Evolutionary conservation across 2,888 invertebrate species (phyloP).

Genomic region (Nephrotoma flavescens): DNA sequence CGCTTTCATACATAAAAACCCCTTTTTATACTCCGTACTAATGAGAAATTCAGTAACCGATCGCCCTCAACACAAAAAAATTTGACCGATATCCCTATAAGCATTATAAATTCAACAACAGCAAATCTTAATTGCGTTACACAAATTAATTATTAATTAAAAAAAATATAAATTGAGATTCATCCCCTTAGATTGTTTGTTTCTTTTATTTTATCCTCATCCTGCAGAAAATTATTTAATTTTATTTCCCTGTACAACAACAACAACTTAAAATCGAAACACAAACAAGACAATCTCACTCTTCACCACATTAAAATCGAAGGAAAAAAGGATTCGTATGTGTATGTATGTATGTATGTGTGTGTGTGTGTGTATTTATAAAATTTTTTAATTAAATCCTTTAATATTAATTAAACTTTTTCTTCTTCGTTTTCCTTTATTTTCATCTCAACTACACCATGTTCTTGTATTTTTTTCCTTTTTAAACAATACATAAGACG

Average conservation of each 20-base stretch:
- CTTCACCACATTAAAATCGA: not conserved
- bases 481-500: not conserved
- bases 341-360: not conserved
- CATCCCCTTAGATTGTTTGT: not conserved
- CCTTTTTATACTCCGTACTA: too few relatives aligned
- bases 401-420: constrained; percentile 5
- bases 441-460: not conserved
- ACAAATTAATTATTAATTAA: not conserved
- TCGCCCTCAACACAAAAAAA: not conserved
- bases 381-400: constrained; percentile 3
- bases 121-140: not conserved
- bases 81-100: not conserved
- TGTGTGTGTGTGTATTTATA: constrained; percentile 2
- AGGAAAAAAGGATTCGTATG: not conserved
- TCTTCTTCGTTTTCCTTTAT: not conserved
- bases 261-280: not conserved
- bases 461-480: not conserved
- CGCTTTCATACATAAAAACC: too few relatives aligned
- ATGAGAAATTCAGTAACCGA: not conserved
- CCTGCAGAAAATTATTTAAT: not conserved
- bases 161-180: not conserved
- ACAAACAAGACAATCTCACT: not conserved
- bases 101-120: not conserved
- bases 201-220: not conserved
- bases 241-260: not conserved